Evolutionary conservation across 1,140 invertebrate genomes (phyloP).

Genomic region (Parapsyche elsis): DNA sequence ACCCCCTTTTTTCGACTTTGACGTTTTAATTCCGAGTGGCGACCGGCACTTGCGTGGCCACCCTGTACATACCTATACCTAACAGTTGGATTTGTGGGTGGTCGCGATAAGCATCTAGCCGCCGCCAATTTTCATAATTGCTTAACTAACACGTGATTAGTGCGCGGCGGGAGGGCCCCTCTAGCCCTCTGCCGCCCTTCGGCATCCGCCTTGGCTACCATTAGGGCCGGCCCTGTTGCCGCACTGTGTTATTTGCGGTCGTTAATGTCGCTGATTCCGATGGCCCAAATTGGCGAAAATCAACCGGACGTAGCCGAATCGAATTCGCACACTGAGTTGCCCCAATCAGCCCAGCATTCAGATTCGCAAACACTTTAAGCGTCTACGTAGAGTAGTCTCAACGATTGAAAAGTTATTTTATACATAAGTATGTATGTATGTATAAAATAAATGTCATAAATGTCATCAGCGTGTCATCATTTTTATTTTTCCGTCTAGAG

Average conservation of each 20-base stretch:
- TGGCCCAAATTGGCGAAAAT: neutral
- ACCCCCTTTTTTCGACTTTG: constrained; percentile 16
- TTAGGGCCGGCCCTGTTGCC: neutral
- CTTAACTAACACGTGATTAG: constrained; percentile 55
- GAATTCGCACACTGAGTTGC: neutral
- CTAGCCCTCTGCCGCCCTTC: neutral
- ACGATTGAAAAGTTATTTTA: no score
- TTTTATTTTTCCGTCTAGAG: no score
- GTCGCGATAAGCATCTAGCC: constrained; percentile 41
- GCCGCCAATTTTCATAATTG: constrained; percentile 53
- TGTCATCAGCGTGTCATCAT: no score
- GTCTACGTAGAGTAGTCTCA: no score
- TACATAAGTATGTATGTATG: no score
- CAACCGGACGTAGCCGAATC: neutral
- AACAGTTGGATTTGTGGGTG: no score
- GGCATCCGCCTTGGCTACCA: neutral
- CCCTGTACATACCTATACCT: neutral
- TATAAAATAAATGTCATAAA: no score
- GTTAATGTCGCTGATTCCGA: neutral
- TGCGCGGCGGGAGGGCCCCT: constrained; percentile 11
- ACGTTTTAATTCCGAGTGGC: constrained; percentile 19
- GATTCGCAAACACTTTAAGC: no score
- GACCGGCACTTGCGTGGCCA: neutral
- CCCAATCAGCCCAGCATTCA: neutral
- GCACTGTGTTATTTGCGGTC: neutral